Percentiles rank a stretch among this genome's conserved stretches.
phyloP scores from a whole-genome alignment of 2,888 invertebrate species.

The Mamestra brassicae region DNA sequence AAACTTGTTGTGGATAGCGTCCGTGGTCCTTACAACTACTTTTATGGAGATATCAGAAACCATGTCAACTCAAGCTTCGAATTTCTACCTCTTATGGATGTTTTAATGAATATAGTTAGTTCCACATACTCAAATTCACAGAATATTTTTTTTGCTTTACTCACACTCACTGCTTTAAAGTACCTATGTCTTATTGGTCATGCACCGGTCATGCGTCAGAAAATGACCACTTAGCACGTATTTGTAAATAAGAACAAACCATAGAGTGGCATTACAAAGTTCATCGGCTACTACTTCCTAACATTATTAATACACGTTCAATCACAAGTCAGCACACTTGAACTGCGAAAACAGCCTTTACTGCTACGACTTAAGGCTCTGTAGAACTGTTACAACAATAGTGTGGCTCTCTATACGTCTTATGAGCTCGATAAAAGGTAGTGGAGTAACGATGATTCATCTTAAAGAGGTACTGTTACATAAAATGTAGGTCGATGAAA shows the following conservation, averaged over 20 bases:
- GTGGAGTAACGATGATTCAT: conserved; percentile 76
- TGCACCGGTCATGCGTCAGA: conserved; percentile 24
- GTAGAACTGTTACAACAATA: neutral
- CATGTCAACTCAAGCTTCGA: neutral
- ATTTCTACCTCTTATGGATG: too few relatives aligned
- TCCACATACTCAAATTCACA: conserved; percentile 8
- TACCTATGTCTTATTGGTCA: conserved; percentile 38
- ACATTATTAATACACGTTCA: conserved; percentile 30
- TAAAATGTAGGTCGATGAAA: conserved; percentile 80
- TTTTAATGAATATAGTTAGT: conserved; percentile 1
- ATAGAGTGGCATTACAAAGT: conserved; percentile 53
- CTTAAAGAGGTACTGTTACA: conserved; percentile 75
- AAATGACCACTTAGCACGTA: conserved; percentile 53
- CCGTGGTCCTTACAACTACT: neutral
- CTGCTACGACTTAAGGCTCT: neutral
- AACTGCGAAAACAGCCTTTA: conserved; percentile 14
- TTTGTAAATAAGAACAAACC: conserved; percentile 49
- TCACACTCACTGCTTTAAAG: conserved; percentile 22
- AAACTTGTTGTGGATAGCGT: conserved; percentile 31
- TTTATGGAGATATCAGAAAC: conserved; percentile 9
- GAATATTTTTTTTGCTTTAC: conserved; percentile 4
- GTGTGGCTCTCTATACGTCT: conserved; percentile 26
- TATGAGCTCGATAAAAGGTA: conserved; percentile 70
- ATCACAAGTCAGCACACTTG: neutral
- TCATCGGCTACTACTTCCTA: conserved; percentile 56